Evolutionary conservation across 2,113 vertebrate genomes (phyloP).

Genomic region (Cephalopterus ornatus): DNA sequence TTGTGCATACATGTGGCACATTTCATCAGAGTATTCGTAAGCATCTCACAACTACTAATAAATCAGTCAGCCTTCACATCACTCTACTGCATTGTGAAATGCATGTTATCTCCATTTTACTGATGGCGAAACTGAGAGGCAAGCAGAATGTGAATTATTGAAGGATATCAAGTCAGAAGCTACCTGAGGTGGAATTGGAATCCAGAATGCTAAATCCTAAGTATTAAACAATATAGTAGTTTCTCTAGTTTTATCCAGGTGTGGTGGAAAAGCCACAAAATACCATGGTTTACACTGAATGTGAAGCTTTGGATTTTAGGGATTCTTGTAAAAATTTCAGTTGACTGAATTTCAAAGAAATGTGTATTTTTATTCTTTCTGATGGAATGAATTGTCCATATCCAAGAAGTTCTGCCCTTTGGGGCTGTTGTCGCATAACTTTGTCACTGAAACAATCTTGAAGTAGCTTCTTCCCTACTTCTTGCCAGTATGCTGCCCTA

Average conservation of each 20-base stretch:
- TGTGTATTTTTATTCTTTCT: not conserved
- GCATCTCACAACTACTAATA: slow-evolving; percentile 56
- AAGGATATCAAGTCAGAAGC: slow-evolving; percentile 11
- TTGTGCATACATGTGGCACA: slow-evolving; percentile 56
- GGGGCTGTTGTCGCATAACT: not conserved
- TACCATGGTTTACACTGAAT: not conserved
- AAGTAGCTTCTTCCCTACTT: not conserved
- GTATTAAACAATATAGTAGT: not conserved
- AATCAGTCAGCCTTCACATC: slow-evolving; percentile 57
- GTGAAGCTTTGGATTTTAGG: not conserved
- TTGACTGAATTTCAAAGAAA: not conserved
- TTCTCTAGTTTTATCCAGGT: not conserved
- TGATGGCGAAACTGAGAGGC: slow-evolving; percentile 43
- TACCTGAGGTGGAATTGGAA: not conserved
- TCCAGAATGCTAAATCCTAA: not conserved
- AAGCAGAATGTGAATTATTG: slow-evolving; percentile 53
- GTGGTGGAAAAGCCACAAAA: not conserved
- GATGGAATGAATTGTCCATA: not conserved
- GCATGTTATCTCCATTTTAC: slow-evolving; percentile 47
- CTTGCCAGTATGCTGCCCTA: not conserved
- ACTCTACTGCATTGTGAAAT: not conserved
- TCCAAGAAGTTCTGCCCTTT: not conserved
- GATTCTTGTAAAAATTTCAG: not conserved
- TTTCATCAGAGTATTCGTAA: slow-evolving; percentile 57
- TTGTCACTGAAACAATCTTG: not conserved